phyloP scores from a whole-genome alignment of 2,888 invertebrate genomes.

The Cremastinae sp. region DNA sequence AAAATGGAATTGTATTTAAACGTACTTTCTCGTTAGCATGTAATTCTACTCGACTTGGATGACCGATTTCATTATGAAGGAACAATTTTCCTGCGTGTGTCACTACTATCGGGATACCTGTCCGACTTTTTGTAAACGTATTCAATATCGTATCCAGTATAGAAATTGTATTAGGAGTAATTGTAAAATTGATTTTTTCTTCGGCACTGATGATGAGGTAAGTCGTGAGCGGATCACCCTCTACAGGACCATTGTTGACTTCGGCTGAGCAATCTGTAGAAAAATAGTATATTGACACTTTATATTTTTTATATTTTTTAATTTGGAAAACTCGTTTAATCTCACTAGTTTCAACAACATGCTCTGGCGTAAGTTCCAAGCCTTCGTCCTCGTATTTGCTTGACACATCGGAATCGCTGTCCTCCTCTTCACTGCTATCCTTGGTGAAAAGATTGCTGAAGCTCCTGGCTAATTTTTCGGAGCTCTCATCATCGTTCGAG shows the following conservation, averaged over 20 bases:
- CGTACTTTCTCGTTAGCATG: slow-evolving; percentile 72
- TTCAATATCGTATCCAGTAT: slow-evolving; percentile 81
- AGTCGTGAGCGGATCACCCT: slow-evolving; percentile 80
- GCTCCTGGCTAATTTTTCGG: slow-evolving; percentile 87
- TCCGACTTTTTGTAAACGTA: slow-evolving; percentile 78
- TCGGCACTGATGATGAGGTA: slow-evolving; percentile 87
- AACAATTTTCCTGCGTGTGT: slow-evolving; percentile 71
- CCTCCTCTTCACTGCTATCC: slow-evolving; percentile 83
- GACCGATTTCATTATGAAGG: slow-evolving; percentile 85
- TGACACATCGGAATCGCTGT: slow-evolving; percentile 81
- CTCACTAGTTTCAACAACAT: slow-evolving; percentile 69
- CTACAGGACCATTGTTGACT: slow-evolving; percentile 57
- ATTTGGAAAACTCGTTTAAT: slow-evolving; percentile 58
- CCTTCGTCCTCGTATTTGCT: slow-evolving; percentile 79
- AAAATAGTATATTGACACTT: too few species aligned
- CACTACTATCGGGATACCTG: slow-evolving; percentile 73
- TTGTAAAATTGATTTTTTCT: slow-evolving; percentile 85
- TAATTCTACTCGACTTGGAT: slow-evolving; percentile 75
- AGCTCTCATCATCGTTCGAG: slow-evolving; percentile 87
- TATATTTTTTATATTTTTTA: slow-evolving; percentile 74
- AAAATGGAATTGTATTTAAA: slow-evolving; percentile 4
- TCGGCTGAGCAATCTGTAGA: slow-evolving; percentile 64
- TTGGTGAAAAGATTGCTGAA: slow-evolving; percentile 89
- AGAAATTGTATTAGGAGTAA: slow-evolving; percentile 86
- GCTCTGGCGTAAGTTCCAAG: slow-evolving; percentile 71